Conservation (phyloP, 2,113 vertebrate species). For the Eleginops maclovinus region DNA sequence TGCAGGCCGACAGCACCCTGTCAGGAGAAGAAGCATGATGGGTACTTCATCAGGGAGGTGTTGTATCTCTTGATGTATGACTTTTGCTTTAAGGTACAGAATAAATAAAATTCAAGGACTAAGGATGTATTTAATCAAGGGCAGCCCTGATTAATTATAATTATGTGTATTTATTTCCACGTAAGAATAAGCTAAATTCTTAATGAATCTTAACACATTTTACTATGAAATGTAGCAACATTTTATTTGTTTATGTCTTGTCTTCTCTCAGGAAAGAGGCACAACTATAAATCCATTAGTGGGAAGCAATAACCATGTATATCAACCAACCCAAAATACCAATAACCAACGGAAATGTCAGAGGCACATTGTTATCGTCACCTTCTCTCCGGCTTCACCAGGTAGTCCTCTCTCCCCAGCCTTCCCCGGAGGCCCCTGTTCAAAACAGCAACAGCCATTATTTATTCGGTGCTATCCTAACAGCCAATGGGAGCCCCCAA, state of each 20-base stretch:
- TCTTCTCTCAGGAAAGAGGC: neutral
- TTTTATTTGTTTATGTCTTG: too few species aligned
- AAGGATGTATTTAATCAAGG: neutral
- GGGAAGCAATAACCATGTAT: neutral
- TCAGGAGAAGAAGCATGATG: conserved; percentile 12
- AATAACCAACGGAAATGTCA: neutral
- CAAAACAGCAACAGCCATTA: conserved; percentile 38
- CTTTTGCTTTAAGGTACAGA: neutral
- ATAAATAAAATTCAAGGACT: too few species aligned
- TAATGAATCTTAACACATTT: neutral
- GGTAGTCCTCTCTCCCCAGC: conserved; percentile 88
- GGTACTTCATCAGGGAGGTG: neutral
- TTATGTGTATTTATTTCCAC: neutral
- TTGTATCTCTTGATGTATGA: neutral
- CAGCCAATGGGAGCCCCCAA: conserved; percentile 20
- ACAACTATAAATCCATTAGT: neutral
- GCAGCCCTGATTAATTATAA: too few species aligned
- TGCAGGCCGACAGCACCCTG: conserved; percentile 89
- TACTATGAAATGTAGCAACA: neutral
- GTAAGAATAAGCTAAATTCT: too few species aligned
- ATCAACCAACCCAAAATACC: neutral
- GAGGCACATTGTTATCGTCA: conserved; percentile 62
- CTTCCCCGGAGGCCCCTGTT: conserved; percentile 89
- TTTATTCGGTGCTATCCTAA: conserved; percentile 6
- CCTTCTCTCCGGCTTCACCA: conserved; percentile 94